Conservation (phyloP, 2,113 vertebrate species). For the Centrocercus urophasianus region DNA sequence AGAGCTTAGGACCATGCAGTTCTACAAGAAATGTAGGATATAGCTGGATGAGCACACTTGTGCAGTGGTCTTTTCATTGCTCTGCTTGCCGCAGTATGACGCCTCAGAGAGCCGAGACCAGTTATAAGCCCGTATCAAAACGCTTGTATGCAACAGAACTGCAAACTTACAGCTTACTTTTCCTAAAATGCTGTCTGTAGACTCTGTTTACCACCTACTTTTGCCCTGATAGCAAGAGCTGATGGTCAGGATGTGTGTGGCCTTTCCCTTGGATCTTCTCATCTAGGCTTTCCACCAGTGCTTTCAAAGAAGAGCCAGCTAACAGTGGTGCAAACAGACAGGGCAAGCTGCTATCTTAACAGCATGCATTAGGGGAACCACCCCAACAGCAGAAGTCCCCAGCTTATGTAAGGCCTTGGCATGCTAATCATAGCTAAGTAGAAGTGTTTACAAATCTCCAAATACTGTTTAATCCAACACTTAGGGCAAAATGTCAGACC, state of each 20-base stretch:
- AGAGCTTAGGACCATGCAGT: not conserved
- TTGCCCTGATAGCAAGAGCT: not conserved
- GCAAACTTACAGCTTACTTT: not conserved
- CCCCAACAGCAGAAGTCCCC: not conserved
- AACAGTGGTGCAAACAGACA: not conserved
- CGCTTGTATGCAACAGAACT: not conserved
- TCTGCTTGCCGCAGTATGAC: not conserved
- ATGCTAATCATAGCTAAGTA: not conserved
- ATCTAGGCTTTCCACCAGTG: not conserved
- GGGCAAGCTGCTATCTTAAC: not conserved
- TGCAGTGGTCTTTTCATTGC: not conserved
- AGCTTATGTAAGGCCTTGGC: not conserved
- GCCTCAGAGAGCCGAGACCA: not conserved
- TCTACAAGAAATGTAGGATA: not conserved
- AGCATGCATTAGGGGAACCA: not conserved
- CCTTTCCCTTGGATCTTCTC: not conserved
- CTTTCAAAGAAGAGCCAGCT: not conserved
- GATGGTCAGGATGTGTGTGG: not conserved
- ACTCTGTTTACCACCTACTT: not conserved
- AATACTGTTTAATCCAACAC: conserved; percentile 35
- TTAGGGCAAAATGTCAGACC: not conserved
- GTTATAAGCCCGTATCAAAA: not conserved
- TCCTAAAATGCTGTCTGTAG: not conserved
- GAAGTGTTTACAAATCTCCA: conserved; percentile 34
- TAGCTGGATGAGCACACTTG: not conserved